A percentile compares a stretch with the other conserved stretches of the same genome.
These are phyloP conservation scores for Zoroaster sp. DNA, from an alignment of 53 echinoderm and acorn worm genomes.

Conservation along the genomic window DNA sequence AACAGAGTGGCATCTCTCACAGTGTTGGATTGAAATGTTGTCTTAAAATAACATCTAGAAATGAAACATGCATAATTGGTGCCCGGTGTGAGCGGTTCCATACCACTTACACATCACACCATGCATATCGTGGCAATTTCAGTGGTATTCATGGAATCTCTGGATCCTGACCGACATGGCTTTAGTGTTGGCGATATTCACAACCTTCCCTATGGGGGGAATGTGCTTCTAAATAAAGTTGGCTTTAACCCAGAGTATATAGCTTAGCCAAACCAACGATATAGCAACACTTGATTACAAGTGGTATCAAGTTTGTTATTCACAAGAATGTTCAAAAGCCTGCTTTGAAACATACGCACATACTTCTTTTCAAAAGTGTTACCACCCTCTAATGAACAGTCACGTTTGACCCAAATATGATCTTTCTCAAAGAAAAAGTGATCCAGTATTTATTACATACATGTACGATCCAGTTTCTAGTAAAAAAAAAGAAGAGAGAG, in stretches of 20 bases:
- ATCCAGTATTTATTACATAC: not conserved
- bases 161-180: not conserved
- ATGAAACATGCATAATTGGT: not conserved
- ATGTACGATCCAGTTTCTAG: not conserved
- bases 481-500: not conserved
- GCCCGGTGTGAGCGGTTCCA: conserved; percentile 16
- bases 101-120: conserved; percentile 15
- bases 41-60: conserved; percentile 1
- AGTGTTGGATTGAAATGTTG: not conserved
- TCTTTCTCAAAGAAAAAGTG: too few relatives aligned
- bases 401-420: too few relatives aligned
- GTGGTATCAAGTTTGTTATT: not conserved
- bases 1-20: not conserved
- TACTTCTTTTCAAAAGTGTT: too few relatives aligned
- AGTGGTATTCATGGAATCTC: conserved; percentile 18
- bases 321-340: not conserved
- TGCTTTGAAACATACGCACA: too few relatives aligned
- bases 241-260: not conserved
- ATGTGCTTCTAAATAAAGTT: too few relatives aligned
- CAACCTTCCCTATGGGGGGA: not conserved
- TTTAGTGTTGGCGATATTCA: not conserved
- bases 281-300: not conserved
- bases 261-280: not conserved
- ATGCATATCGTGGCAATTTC: conserved; percentile 21
- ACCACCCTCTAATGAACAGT: too few relatives aligned